phyloP scores from a whole-genome alignment of 2,113 vertebrate species.

The Hiodon tergisus region DNA sequence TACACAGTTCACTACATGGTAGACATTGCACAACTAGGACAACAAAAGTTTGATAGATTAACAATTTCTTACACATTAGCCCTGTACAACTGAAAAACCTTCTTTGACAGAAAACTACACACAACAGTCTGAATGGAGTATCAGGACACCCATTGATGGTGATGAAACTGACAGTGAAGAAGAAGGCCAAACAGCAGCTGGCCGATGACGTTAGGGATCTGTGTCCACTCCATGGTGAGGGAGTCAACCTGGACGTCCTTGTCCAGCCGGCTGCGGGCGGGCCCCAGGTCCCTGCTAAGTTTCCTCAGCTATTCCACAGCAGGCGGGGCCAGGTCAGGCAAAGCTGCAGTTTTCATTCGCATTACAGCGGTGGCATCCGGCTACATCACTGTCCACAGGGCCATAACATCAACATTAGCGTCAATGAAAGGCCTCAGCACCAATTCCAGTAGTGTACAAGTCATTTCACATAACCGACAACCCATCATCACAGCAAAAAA shows the following conservation, averaged over 20 bases:
- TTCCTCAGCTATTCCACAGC: conserved; percentile 43
- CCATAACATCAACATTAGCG: too few relatives aligned
- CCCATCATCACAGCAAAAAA: too few relatives aligned
- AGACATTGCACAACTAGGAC: background rate
- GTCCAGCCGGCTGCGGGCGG: conserved; percentile 49
- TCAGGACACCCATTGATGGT: conserved; percentile 41
- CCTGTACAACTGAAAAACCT: background rate
- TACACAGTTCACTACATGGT: background rate
- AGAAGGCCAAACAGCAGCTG: conserved; percentile 60
- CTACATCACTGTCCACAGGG: too few relatives aligned
- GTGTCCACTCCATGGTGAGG: conserved; percentile 53
- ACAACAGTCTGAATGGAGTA: conserved; percentile 48
- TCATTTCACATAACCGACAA: too few relatives aligned
- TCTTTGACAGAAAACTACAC: background rate
- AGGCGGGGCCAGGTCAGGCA: too few relatives aligned
- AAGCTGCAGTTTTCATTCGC: too few relatives aligned
- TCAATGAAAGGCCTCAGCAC: too few relatives aligned
- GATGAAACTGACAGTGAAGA: conserved; percentile 57
- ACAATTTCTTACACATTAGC: background rate
- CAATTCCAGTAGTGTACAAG: too few relatives aligned
- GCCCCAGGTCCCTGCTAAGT: conserved; percentile 43
- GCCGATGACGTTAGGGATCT: conserved; percentile 61
- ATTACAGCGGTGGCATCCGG: too few relatives aligned
- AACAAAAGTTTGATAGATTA: background rate
- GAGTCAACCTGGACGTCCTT: conserved; percentile 29